Percentiles rank a stretch among this genome's conserved stretches.
phyloP scores from a whole-genome alignment of 2,888 invertebrate genomes.

The Ctena decussata region DNA sequence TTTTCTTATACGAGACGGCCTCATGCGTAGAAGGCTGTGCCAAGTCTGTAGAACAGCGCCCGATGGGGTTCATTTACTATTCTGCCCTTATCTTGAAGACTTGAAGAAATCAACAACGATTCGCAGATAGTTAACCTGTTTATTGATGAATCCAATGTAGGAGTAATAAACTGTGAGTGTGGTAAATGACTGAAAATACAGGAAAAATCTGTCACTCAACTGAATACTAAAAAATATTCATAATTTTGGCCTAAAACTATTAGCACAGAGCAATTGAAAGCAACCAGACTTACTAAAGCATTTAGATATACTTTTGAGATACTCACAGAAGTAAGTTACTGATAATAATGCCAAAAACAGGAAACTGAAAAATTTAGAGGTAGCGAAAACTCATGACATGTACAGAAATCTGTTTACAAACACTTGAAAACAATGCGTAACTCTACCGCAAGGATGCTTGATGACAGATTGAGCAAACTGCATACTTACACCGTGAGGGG shows the following conservation, averaged over 20 bases:
- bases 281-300: not conserved
- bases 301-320: not conserved
- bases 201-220: not conserved
- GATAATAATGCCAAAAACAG: not conserved
- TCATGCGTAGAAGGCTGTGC: not conserved
- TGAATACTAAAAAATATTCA: not conserved
- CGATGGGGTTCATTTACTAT: slow-evolving; percentile 3
- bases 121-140: not conserved
- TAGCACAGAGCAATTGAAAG: not conserved
- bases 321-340: not conserved
- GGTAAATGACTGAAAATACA: slow-evolving; percentile 7
- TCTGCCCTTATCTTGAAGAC: not conserved
- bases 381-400: not conserved
- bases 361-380: not conserved
- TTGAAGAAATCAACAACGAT: not conserved
- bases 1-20: not conserved
- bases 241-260: not conserved
- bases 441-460: not conserved
- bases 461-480: not conserved
- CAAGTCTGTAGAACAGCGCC: not conserved
- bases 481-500: slow-evolving; percentile 5
- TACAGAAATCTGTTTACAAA: not conserved
- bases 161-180: not conserved
- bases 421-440: not conserved
- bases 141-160: not conserved